A percentile compares a stretch with the other conserved stretches of the same genome.
These are phyloP conservation scores for Protophormia terraenovae DNA, from an alignment of 2,888 invertebrate genomes.

Conservation along the genomic window DNA sequence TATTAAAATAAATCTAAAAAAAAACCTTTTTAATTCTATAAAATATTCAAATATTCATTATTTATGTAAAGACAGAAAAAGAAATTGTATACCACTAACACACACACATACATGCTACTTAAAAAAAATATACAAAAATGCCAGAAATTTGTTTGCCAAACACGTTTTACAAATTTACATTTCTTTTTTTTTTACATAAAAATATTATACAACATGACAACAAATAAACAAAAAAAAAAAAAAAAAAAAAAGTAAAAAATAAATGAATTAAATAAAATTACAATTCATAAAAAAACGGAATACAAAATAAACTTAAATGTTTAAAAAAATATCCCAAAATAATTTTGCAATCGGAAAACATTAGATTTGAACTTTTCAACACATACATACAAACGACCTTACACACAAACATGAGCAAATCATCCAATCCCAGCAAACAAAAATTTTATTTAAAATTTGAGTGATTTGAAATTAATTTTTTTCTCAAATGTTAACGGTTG, in stretches of 20 bases:
- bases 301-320: background rate
- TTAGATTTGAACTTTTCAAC: slow-evolving; percentile 22
- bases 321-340: background rate
- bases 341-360: slow-evolving; percentile 3
- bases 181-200: background rate
- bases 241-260: background rate
- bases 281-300: background rate
- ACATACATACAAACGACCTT: background rate
- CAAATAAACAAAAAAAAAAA: background rate
- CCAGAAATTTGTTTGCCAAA: slow-evolving; percentile 13
- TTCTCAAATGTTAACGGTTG: no score
- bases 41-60: slow-evolving; percentile 4
- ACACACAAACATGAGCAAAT: background rate
- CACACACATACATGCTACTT: background rate
- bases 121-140: background rate
- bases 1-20: background rate
- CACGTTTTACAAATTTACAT: slow-evolving; percentile 24
- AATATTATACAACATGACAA: slow-evolving; percentile 20
- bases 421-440: no score
- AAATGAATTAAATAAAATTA: slow-evolving; percentile 6
- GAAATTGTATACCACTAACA: background rate
- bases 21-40: background rate
- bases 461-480: no score
- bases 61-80: background rate
- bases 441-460: no score